Evolutionary conservation across 1,140 invertebrate genomes (phyloP), one percentile per base, ranked within the genome.

Genomic region (Drosophila truncata): DNA sequence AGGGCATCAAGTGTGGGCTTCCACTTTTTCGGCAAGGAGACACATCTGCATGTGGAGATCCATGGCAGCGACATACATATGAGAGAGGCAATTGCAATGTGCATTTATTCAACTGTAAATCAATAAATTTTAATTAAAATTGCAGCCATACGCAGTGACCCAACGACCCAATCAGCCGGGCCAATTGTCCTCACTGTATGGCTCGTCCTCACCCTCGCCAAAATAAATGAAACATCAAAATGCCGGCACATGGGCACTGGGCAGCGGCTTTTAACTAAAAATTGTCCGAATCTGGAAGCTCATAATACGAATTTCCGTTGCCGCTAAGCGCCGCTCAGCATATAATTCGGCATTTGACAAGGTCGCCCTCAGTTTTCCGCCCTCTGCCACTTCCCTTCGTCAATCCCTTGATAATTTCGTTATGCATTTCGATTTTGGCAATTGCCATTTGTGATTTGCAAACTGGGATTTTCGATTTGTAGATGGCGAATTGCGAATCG

Each of bases 101-200:
- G 67, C 77, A 88, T 88, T 88, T 84, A 90, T 87, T 87, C 84
- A 90, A 71, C 85, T 88, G 80, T 88, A 88, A 88, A 88, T 88
- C 85, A 88, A 88, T 88, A 88, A 88, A 88, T 88, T 88, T 88
- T 84, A 88, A 88, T 88, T 88, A 84, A 88, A 88, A 88, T 88
- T 88, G 80, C 84, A 90, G 84, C 66, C 73, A 55, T 71, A 80
- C 64, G 58, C 83, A 82, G 18, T 76, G 55, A 77, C 73, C 62
- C 63, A 77, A 35, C 75, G 55, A 77, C 63, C 54, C 41, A 78
- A 58, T 60, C 63, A 55, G 58, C 37, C 82, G 69, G 52, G 70
- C 81, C 83, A 86, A 86, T 87, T 82, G 82, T 79, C 41, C 82
- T 42, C 18, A 8, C 11, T 14, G 16, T 9, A 18, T 42, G 20